Base-by-base conservation (phyloP, 2,113 vertebrate genomes). In the Alexandromys fortis region DNA sequence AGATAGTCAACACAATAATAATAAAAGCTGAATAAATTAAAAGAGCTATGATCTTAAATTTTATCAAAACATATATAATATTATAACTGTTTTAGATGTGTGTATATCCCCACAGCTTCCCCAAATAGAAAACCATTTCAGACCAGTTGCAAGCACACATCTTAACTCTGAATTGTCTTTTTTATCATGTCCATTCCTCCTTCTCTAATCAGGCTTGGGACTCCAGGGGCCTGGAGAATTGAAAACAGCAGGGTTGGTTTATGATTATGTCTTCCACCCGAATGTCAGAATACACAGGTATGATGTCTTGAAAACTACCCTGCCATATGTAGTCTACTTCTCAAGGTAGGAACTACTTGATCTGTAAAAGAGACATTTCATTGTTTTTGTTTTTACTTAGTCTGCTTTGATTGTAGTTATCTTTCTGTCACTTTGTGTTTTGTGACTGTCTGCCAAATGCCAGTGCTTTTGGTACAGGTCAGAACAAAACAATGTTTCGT, bases 241-340 rank as follows among this genome's bases (percentile, higher is more conserved):
- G 7, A 12, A 17, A 35, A 14, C 1, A 9, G 13, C 5, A 86
- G 6, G 17, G 0, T 12, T 49, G 0, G 14, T 19, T 4, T 68
- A 35, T 86, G 65, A 91, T 30, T 22, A 8, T 4, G 11, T 83
- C 58, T 42, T 10, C 13, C 28, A 28, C 1, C 5, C 3, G 3
- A 45, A 4, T 26, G 12, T 21, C 28, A 22, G 35, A 52, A 3
- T 19, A 22, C 17, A 85, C 8, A 8, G 21, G 10, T 33, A 11
- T 38, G 19, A 6, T 65, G 47, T 70, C 38, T 55, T 11, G 33
- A 24, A 70, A 52, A n/a, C 30, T 21, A 17, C 12, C 28, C 0
- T 3, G 14, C 2, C 13, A 0, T 42, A 52, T 30, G n/a, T 13
- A 10, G 14, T 28, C 4, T n/a, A 26, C 1, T 16, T 19, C 2